These are phyloP conservation scores for Erpobdella octoculata DNA, from an alignment of 2,888 invertebrate species.

Conservation along the genomic window DNA sequence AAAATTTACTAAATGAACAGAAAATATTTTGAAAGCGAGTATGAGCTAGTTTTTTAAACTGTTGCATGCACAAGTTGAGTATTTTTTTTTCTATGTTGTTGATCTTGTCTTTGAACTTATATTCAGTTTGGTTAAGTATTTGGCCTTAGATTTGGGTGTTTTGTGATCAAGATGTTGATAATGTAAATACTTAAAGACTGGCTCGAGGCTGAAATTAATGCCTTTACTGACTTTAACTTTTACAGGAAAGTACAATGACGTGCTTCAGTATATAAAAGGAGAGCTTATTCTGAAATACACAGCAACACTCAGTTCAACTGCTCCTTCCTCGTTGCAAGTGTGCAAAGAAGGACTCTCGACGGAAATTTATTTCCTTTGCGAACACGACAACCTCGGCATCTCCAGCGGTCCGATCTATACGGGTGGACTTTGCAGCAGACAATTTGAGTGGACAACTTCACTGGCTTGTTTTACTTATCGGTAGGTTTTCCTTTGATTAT, in stretches of 20 bases:
- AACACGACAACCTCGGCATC: constrained; percentile 15
- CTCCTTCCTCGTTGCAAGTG: not conserved
- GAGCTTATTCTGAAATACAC: constrained; percentile 5
- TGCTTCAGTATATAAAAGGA: constrained; percentile 13
- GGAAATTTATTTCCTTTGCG: constrained; percentile 10
- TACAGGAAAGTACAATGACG: constrained; percentile 11
- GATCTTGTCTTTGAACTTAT: too few relatives aligned
- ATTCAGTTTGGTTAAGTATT: too few relatives aligned
- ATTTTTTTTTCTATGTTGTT: too few relatives aligned
- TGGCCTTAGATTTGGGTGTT: too few relatives aligned
- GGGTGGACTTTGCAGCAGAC: not conserved
- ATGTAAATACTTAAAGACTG: too few relatives aligned
- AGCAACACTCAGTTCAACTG: not conserved
- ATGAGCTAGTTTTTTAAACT: too few relatives aligned
- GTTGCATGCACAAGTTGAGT: too few relatives aligned
- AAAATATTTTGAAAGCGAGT: too few relatives aligned
- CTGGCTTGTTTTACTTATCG: constrained; percentile 18
- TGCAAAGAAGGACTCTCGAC: constrained; percentile 8
- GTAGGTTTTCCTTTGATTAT: too few relatives aligned
- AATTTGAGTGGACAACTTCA: constrained; percentile 23
- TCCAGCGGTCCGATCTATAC: constrained; percentile 9
- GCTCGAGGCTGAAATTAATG: too few relatives aligned
- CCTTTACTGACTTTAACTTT: not conserved
- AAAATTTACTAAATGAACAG: too few relatives aligned
- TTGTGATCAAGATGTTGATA: too few relatives aligned